Conservation (phyloP, 2,797 vertebrate genomes). For the Hipposideros larvatus region DNA sequence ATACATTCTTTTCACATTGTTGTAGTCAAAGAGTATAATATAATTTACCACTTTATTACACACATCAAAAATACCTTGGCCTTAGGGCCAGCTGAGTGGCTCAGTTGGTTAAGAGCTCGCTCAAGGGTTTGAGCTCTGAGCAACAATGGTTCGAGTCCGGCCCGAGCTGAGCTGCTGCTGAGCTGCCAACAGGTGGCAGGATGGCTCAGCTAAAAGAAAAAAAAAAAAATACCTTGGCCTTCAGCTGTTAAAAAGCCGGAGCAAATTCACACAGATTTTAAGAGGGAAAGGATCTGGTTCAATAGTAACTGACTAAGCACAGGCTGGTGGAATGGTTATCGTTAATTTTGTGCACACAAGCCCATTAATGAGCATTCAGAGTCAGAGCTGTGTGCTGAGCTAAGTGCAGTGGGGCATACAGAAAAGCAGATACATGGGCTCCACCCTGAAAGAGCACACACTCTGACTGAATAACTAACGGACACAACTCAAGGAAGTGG, state of each 20-base stretch:
- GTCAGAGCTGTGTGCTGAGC: neutral
- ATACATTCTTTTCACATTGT: neutral
- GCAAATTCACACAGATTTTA: neutral
- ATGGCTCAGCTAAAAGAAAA: no score
- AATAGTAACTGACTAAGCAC: neutral
- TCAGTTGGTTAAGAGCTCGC: no score
- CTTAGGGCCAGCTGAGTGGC: neutral
- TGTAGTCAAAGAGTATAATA: neutral
- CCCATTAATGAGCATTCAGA: neutral
- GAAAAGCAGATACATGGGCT: neutral
- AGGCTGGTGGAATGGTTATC: neutral
- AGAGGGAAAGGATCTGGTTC: neutral
- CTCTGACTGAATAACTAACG: neutral
- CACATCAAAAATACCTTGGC: neutral
- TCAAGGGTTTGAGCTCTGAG: no score
- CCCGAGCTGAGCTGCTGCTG: no score
- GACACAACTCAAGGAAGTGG: neutral
- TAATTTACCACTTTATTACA: neutral
- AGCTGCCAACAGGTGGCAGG: no score
- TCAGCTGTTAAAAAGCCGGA: neutral
- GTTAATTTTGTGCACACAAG: neutral
- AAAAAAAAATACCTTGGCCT: neutral
- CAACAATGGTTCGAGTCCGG: no score
- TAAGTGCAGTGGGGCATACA: accelerated
- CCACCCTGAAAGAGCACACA: neutral